A percentile compares a stretch with the other conserved stretches of the same genome.
phyloP scores from a whole-genome alignment of 2,113 vertebrate genomes.

The Megaceryle maxima region DNA sequence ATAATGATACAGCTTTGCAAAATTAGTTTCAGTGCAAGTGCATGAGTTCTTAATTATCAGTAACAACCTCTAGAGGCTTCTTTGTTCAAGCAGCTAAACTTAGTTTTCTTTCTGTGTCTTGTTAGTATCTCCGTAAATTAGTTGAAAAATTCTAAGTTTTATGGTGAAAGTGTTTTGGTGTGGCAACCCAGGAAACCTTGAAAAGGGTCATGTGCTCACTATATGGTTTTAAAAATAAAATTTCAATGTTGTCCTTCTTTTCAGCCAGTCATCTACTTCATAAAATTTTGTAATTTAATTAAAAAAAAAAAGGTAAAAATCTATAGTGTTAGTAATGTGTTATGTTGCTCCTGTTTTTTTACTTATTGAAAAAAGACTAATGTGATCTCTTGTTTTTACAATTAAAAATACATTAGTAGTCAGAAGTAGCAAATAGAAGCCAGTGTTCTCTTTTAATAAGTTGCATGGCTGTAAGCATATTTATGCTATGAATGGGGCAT shows the following conservation, averaged over 20 bases:
- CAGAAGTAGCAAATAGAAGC: neutral
- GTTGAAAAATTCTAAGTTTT: neutral
- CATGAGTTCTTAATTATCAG: neutral
- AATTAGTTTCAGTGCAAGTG: neutral
- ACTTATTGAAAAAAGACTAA: neutral
- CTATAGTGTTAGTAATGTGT: neutral
- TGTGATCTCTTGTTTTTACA: neutral
- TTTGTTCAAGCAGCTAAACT: neutral
- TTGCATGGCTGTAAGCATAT: neutral
- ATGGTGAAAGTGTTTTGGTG: neutral
- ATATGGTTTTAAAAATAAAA: neutral
- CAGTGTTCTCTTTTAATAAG: neutral
- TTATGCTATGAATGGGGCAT: slow-evolving; percentile 9
- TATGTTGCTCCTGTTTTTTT: neutral
- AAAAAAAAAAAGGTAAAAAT: neutral
- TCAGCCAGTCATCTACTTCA: neutral
- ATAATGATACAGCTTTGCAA: neutral
- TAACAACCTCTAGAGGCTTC: neutral
- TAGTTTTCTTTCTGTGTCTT: neutral
- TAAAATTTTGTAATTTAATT: neutral
- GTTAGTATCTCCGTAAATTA: neutral
- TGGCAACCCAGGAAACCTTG: neutral
- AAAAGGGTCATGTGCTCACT: neutral
- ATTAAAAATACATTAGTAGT: neutral
- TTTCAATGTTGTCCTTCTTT: neutral